Percentiles rank a stretch among this genome's conserved stretches.
phyloP scores from a whole-genome alignment of 2,113 vertebrate species.

The Monopterus albus region DNA sequence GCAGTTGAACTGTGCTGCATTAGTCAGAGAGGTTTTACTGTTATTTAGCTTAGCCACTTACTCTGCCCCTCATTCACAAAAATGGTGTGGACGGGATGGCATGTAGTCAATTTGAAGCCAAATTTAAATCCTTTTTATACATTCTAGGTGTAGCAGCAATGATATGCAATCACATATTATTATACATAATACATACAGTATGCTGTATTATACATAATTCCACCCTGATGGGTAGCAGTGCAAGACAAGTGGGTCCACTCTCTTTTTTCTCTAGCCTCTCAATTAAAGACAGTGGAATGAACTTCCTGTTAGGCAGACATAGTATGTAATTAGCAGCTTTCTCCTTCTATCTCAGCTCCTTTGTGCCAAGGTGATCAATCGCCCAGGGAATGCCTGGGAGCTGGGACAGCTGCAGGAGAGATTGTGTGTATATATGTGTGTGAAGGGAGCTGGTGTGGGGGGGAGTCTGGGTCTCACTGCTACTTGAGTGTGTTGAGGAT shows the following conservation, averaged over 20 bases:
- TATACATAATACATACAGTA: background rate
- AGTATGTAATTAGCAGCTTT: conserved; percentile 78
- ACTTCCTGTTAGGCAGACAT: conserved; percentile 67
- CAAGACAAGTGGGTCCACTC: conserved; percentile 22
- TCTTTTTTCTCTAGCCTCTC: conserved; percentile 43
- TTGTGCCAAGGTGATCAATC: conserved; percentile 77
- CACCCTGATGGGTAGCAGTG: conserved; percentile 16
- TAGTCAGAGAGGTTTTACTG: too few relatives aligned
- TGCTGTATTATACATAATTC: conserved; percentile 5
- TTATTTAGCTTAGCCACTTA: too few relatives aligned
- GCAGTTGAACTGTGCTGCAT: too few relatives aligned
- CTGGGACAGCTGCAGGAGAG: conserved; percentile 40
- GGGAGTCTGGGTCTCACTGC: conserved; percentile 56
- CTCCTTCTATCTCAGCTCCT: conserved; percentile 72
- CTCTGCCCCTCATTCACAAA: too few relatives aligned
- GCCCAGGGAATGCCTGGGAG: conserved; percentile 61
- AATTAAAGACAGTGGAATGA: conserved; percentile 65
- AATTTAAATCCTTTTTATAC: conserved; percentile 24
- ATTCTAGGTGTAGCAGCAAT: conserved; percentile 26
- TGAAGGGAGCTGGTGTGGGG: conserved; percentile 19
- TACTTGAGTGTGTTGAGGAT: conserved; percentile 76
- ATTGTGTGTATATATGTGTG: too few relatives aligned
- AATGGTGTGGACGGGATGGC: too few relatives aligned
- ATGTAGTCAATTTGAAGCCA: conserved; percentile 14
- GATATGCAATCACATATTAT: conserved; percentile 4